phyloP scores from a whole-genome alignment of 2,888 invertebrate species.

The Eupithecia centaureata region DNA sequence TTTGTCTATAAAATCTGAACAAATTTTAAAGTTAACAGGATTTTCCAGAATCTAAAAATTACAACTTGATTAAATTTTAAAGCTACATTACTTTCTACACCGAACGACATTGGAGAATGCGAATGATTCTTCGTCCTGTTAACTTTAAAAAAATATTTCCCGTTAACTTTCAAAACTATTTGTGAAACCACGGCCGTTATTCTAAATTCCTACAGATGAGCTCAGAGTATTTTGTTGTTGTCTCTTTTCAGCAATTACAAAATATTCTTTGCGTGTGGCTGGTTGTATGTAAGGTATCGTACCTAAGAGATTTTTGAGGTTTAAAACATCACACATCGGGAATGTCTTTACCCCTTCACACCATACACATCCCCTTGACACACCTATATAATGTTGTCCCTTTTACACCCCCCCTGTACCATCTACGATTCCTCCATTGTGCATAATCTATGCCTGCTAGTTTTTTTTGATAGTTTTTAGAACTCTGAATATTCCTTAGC shows the following conservation, averaged over 20 bases:
- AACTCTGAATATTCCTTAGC: slow-evolving; percentile 21
- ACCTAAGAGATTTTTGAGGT: slow-evolving; percentile 70
- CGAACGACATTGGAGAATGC: background rate
- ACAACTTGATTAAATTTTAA: background rate
- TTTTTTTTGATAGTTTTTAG: slow-evolving; percentile 40
- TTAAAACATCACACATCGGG: slow-evolving; percentile 70
- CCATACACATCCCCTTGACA: slow-evolving; percentile 32
- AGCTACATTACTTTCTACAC: background rate
- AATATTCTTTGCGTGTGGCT: slow-evolving; percentile 94
- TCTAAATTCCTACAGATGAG: slow-evolving; percentile 41
- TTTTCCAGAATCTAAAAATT: background rate
- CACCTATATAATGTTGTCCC: slow-evolving; percentile 1
- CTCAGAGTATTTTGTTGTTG: slow-evolving; percentile 83
- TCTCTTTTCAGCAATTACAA: slow-evolving; percentile 89
- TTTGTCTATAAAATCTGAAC: background rate
- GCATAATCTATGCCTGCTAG: slow-evolving; percentile 33
- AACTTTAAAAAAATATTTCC: background rate
- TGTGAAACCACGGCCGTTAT: slow-evolving; percentile 18
- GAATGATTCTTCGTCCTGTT: background rate
- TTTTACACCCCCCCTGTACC: background rate
- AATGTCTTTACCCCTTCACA: slow-evolving; percentile 69
- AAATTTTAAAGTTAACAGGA: slow-evolving; percentile 6
- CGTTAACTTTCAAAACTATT: slow-evolving; percentile 2
- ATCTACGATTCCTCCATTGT: slow-evolving; percentile 18
- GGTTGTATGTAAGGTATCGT: slow-evolving; percentile 93